Base-by-base conservation (phyloP, 2,888 invertebrate genomes). In the Taenaris catops region DNA sequence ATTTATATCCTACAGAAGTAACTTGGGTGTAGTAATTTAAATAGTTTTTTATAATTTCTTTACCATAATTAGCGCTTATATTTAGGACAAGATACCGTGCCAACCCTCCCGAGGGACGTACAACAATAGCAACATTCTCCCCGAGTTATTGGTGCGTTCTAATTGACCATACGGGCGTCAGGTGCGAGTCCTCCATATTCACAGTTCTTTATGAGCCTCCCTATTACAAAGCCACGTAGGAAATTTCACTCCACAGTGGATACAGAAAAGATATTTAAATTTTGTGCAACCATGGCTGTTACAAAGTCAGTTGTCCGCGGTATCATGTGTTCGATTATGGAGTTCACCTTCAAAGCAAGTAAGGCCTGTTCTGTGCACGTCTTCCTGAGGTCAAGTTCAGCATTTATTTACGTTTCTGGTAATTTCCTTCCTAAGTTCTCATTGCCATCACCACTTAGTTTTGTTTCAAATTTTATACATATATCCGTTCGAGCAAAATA, bases 281-380 rank as follows among this genome's bases (percentile, higher is more conserved):
- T 34, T 36, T 46, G 38, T 23, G 29, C 25, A 27, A 54, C 60
- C 41, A 83, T 83, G 83, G 72, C 81, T 18, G 63, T 76, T 35
- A 84, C 86, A 7, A 84, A 80, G 55, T 74, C 83, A 25, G 73
- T 70, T 32, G 80, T 86, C 31, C 79, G 86, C 40, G 86, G 86
- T 41, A 71, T 84, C 51, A 86, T 86, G 86, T 86, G 83, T 54
- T 74, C 83, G 39, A 69, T 86, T 47, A 80, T 86, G 83, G 86
- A 86, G 62, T 74, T 86, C 52, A 86, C 86, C 43, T 86, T 86
- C 54, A 84, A 75, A 86, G 86, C 86, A 78, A 86, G 86, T 86
- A 83, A 84, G 80, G 46, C 44, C 24, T 44, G 41, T 37, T 41
- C 37, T 44, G 41, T 44, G 41, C 44, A 41, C 34, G 44, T 44